Percentiles rank a stretch among this genome's conserved stretches.
Conservation (phyloP, 2,113 vertebrate species). For the Vulpes lagopus region DNA sequence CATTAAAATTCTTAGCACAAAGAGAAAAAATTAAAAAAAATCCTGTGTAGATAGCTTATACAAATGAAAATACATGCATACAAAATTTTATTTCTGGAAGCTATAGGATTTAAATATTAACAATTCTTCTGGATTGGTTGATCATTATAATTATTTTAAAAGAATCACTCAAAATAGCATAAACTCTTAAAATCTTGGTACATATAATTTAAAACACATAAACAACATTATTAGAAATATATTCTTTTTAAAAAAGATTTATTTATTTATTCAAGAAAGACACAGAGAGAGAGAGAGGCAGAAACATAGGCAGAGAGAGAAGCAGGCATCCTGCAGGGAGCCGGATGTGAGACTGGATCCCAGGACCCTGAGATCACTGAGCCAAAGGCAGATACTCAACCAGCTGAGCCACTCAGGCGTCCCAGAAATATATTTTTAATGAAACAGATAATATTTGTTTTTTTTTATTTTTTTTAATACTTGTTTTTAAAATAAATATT, state of each 20-base stretch:
- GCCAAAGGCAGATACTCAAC: no score
- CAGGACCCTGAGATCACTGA: no score
- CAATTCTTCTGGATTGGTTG: not conserved
- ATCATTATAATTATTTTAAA: not conserved
- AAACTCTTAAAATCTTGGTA: not conserved
- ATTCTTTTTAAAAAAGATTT: no score
- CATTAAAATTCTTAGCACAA: not conserved
- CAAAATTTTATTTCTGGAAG: not conserved
- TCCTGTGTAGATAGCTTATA: not conserved
- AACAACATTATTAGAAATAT: not conserved
- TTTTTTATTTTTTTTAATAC: not conserved
- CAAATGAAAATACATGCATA: not conserved
- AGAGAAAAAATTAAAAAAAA: conserved; percentile 1
- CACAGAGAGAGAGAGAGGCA: no score
- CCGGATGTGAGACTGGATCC: no score
- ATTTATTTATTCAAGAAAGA: not conserved
- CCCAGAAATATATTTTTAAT: not conserved
- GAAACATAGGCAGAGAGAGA: no score
- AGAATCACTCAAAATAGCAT: not conserved
- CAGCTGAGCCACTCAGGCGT: no score
- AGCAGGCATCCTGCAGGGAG: no score
- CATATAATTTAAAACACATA: not conserved
- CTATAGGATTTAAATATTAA: not conserved
- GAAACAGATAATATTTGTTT: not conserved
- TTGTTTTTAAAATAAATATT: not conserved